Evolutionary conservation across 2,113 vertebrate species (phyloP), one percentile per base, ranked within the genome.

Genomic region (Osmerus eperlanus): DNA sequence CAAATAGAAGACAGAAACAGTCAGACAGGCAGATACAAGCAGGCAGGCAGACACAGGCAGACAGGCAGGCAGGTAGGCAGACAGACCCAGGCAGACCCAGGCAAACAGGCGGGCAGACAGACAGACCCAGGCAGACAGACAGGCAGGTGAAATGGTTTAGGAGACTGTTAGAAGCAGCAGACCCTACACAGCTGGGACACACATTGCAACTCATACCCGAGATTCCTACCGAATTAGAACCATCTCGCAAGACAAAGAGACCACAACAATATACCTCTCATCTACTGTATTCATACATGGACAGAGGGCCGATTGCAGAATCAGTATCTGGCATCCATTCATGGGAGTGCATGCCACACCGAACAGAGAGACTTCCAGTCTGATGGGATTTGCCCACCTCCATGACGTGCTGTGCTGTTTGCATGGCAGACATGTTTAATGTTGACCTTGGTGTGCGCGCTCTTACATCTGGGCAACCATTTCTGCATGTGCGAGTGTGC

Each of bases 131-230:
- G 59, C 60, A 47, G 56, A 36, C 67, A 69, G 16, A 58, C 67
- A 81, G 82, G 78, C 75, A 84, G 66, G 70, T 84, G 71, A 86
- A 81, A 81, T 81, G 66, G 62, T 62, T 80, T 83, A 65, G 73
- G 36, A 78, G 75, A 74, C 78, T 75, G 70, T 83, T 80, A 14
- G 18, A 63, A 54, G 56, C 71, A 79, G 64, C 60, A 71, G 71
- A 79, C 76, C 53, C 73, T 77, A 73, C 84, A 88, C 88, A 91
- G 91, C 89, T 92, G 89, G 75, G 82, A 58, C 78, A 81, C 86
- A 90, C 84, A 89, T 86, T 90, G 80, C 23, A 72, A 80, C 71
- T 77, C 83, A 88, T 89, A 77, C 81, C 83, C 75, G 69, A 84
- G 52, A 77, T 79, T 89, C 73, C 74, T 70, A 59, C 54, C 81